A percentile compares a stretch with the other conserved stretches of the same genome.
These are phyloP conservation scores for Belgica antarctica DNA, from an alignment of 2,888 invertebrate species.

Conservation along the genomic window DNA sequence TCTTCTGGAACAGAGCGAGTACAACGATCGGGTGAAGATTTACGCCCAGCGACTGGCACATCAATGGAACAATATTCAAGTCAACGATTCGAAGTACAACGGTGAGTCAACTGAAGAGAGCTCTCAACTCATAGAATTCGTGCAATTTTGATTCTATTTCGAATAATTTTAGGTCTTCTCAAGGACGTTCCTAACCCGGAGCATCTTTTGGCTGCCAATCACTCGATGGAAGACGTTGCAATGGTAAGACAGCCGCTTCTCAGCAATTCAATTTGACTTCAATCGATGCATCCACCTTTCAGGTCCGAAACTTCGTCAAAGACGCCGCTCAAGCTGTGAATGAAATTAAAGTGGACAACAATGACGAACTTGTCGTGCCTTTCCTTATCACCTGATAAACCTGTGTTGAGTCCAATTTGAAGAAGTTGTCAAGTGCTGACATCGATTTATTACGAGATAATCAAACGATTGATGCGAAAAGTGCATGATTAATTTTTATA, in stretches of 20 bases:
- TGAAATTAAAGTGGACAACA: conserved; percentile 81
- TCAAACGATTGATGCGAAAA: background rate
- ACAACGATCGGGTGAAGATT: conserved; percentile 74
- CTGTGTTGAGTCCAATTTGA: conserved; percentile 49
- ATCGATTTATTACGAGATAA: background rate
- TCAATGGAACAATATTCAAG: conserved; percentile 52
- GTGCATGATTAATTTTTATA: background rate
- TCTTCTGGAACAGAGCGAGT: conserved; percentile 84
- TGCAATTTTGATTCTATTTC: background rate
- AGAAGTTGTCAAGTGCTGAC: background rate
- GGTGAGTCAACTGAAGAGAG: conserved; percentile 46
- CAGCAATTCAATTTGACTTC: conserved; percentile 1
- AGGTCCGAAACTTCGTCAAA: conserved; percentile 71
- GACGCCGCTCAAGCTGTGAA: conserved; percentile 70
- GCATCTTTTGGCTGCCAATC: conserved; percentile 63
- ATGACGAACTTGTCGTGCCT: conserved; percentile 85
- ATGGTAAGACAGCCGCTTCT: conserved; percentile 60
- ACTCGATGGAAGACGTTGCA: conserved; percentile 57
- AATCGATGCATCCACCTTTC: conserved; percentile 51
- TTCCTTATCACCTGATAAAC: conserved; percentile 67
- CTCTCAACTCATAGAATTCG: background rate
- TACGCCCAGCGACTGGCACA: conserved; percentile 63
- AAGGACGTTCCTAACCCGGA: conserved; percentile 75
- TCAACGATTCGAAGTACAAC: conserved; percentile 46
- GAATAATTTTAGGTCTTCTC: conserved; percentile 58